Evolutionary conservation across 2,113 vertebrate genomes (phyloP), one percentile per base, ranked within the genome.

Genomic region (Aplodontia rufa): DNA sequence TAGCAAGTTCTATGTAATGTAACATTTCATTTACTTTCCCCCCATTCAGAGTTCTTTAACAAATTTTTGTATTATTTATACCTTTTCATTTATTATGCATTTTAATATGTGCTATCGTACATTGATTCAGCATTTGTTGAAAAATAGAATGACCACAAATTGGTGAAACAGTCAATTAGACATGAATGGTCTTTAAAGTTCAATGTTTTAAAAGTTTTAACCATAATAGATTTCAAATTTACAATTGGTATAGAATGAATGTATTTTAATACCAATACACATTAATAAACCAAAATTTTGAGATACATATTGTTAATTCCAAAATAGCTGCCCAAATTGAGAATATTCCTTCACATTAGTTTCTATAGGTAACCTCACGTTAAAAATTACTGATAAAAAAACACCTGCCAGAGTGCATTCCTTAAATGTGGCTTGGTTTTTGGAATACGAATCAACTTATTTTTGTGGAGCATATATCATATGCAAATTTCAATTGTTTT

Each of bases 401-500:
- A 75, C 8, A 19, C 9, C 26, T 40, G 2, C 30, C 47, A 69
- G 90, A 87, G 2, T 10, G 0, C 10, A 62, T 92, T 90, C 58
- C 49, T 95, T 42, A 84, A 78, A 26, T 51, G 16, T n/a, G 80
- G n/a, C 45, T 94, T 89, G 86, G 20, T 19, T 95, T 88, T 93
- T 80, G 89, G 81, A 69, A 71, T 95, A 45, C 51, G 92, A 96
- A 40, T 87, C 40, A 84, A 82, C 17, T 79, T 24, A 55, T 78
- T 81, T 94, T 96, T 96, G 64, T 47, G 19, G 45, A 92, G 22
- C 6, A 28, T 51, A 0, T 87, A 82, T 74, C 72, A 64, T 58
- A 9, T 81, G 6, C 5, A 83, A 37, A 93, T 89, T 95, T 87
- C 79, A 89, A 75, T 80, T 85, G 17, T 49, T 92, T 94, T 93